Evolutionary conservation across 2,113 vertebrate genomes (phyloP), one percentile per base, ranked within the genome.

Genomic region (Bostrychus sinensis): DNA sequence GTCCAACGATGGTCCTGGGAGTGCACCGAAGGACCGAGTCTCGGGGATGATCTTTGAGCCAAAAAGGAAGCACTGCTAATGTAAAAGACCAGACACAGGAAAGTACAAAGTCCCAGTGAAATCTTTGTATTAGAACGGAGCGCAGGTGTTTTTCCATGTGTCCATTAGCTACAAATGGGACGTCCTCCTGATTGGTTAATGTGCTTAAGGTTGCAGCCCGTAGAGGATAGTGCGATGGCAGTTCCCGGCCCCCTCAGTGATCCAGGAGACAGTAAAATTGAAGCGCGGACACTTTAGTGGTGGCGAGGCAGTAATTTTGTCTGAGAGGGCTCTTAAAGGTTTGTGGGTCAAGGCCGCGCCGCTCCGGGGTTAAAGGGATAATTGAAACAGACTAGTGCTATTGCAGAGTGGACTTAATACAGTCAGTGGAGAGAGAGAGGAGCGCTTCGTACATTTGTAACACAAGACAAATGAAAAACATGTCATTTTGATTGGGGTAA

Each of bases 31-130:
- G 80, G 76, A 72, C n/a, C n/a, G n/a, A n/a, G n/a, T n/a, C n/a
- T n/a, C 50, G 25, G 34, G 68, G 77, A 80, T 84, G 83, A 85
- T 83, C 72, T 56, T 63, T 34, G 1, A 34, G 62, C 78, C 71
- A 81, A 70, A n/a, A 70, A 48, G 75, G 72, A 72, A 79, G 71
- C 57, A 67, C 70, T 80, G 54, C 79, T 69, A 86, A 88, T 81
- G 81, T 64, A 50, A 54, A n/a, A 69, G 83, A 70, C 72, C 72
- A 71, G 75, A 77, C 75, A 48, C 61, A 63, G 32, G 66, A 88
- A 85, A 69, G 55, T 28, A 25, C 66, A 50, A 48, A 50, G 76
- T 72, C 85, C 76, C 53, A 45, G 41, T 39, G 67, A 59, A 58
- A 37, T 65, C 56, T 75, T n/a, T 62, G 4, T 25, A 57, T 39